A percentile compares a stretch with the other conserved stretches of the same genome.
Evolutionary conservation across 1,140 invertebrate genomes (phyloP).

Genomic region (Forficula auricularia): DNA sequence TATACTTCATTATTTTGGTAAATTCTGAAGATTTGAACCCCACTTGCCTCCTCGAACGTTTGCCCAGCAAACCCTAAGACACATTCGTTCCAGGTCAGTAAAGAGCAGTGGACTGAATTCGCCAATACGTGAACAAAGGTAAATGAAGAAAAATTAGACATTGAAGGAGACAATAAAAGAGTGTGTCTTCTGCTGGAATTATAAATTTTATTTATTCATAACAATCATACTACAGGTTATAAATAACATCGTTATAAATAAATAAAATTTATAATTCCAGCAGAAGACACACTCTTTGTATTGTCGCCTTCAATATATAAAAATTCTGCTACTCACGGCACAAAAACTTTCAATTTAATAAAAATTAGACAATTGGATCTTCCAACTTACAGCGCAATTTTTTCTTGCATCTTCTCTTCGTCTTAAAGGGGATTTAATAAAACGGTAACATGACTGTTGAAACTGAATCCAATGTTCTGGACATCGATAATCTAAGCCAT

Average conservation of each 20-base stretch:
- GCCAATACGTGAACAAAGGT: too few relatives aligned
- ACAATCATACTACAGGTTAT: background rate
- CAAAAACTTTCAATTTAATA: background rate
- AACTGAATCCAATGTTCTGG: conserved; percentile 65
- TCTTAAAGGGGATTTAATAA: conserved; percentile 66
- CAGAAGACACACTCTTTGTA: too few relatives aligned
- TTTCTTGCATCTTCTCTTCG: conserved; percentile 57
- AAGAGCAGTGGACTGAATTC: too few relatives aligned
- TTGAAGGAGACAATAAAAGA: too few relatives aligned
- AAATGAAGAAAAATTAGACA: too few relatives aligned
- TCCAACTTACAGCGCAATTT: conserved; percentile 45
- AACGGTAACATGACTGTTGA: conserved; percentile 65
- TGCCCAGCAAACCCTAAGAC: too few relatives aligned
- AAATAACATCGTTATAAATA: background rate
- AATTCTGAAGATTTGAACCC: too few relatives aligned
- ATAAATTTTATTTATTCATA: background rate
- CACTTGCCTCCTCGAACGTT: too few relatives aligned
- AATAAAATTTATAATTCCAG: background rate
- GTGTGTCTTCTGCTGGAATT: too few relatives aligned
- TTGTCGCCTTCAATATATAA: background rate
- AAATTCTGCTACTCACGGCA: background rate
- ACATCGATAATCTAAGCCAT: conserved; percentile 29
- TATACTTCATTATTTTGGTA: too few relatives aligned
- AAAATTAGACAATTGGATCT: background rate
- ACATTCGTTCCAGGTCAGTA: too few relatives aligned